Evolutionary conservation across 2,113 vertebrate species (phyloP).

Genomic region (Labrus mixtus): DNA sequence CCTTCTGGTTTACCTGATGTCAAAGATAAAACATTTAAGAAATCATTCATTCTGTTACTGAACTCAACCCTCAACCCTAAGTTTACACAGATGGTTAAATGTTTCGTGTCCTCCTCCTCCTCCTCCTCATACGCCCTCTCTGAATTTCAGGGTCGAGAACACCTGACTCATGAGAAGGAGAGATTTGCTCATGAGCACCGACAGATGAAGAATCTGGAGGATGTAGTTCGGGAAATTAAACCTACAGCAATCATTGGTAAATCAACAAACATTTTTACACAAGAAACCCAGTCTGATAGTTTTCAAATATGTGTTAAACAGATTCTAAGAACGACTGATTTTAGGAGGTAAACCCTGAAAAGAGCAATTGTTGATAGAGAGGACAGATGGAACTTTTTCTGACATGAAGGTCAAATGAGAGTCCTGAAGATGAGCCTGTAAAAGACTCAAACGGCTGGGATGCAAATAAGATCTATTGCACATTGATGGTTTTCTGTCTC

Average conservation of each 20-base stretch:
- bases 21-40: not conserved
- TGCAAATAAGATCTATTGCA: not conserved
- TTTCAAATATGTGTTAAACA: not conserved
- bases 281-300: not conserved
- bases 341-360: not conserved
- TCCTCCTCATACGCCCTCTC: not conserved
- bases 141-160: slow-evolving; percentile 86
- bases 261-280: not conserved
- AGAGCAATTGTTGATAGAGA: not conserved
- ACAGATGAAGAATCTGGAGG: slow-evolving; percentile 90
- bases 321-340: not conserved
- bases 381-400: not conserved
- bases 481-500: slow-evolving; percentile 23
- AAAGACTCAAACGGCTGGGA: not conserved
- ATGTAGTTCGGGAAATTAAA: slow-evolving; percentile 89
- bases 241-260: slow-evolving; percentile 96
- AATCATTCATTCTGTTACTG: too few relatives aligned
- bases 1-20: not conserved
- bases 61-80: too few relatives aligned
- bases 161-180: slow-evolving; percentile 91
- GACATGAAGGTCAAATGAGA: not conserved
- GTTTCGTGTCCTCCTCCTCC: slow-evolving; percentile 12
- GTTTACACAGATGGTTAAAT: not conserved
- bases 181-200: slow-evolving; percentile 91
- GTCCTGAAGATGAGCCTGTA: not conserved